A percentile compares a stretch with the other conserved stretches of the same genome.
Conservation (phyloP, 2,113 vertebrate species). For the Microcebus griseorufus region DNA sequence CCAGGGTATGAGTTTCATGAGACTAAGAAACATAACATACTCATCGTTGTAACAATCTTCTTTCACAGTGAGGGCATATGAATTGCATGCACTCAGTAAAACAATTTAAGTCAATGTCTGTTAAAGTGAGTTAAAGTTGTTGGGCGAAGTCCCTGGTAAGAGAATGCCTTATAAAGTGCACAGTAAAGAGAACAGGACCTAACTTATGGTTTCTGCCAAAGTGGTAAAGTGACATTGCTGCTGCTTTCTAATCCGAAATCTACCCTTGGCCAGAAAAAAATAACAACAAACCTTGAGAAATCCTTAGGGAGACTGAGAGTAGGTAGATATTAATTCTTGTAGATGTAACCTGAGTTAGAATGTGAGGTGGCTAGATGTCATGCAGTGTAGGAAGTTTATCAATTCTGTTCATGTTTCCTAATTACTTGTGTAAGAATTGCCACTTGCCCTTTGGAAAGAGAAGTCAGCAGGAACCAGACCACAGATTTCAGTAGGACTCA, state of each 20-base stretch:
- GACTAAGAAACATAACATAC: neutral
- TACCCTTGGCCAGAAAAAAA: neutral
- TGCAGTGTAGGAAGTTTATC: neutral
- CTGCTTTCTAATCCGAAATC: neutral
- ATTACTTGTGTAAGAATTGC: neutral
- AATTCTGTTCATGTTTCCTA: neutral
- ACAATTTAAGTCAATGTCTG: neutral
- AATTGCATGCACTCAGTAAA: neutral
- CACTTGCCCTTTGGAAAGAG: neutral
- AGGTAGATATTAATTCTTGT: neutral
- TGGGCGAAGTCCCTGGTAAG: neutral
- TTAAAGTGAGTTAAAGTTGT: neutral
- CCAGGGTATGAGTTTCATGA: neutral
- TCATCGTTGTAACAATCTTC: neutral
- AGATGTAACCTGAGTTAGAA: neutral
- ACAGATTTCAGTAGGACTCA: neutral
- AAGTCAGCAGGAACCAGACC: neutral
- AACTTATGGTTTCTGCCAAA: neutral
- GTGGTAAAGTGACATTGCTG: neutral
- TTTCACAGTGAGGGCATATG: neutral
- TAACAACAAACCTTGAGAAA: neutral
- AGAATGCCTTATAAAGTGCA: neutral
- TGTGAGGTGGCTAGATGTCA: neutral
- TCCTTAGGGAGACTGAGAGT: neutral
- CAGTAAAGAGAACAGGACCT: neutral